phyloP scores from a whole-genome alignment of 1,140 invertebrate species.

The Archivesica marissinica region DNA sequence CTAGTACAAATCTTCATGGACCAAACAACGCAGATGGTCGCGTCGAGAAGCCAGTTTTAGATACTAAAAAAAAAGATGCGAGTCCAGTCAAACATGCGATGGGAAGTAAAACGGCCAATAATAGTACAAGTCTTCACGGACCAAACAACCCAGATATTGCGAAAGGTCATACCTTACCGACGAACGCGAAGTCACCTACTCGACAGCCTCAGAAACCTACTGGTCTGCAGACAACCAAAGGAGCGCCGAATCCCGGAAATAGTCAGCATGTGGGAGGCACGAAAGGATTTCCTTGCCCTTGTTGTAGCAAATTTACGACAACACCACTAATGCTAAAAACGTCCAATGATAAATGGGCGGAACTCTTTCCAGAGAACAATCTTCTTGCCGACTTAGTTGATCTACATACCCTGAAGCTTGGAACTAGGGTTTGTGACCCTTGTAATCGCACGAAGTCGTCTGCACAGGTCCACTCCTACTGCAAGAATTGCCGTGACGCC shows the following conservation, averaged over 20 bases:
- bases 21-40: no score
- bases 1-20: no score
- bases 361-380: conserved; percentile 51
- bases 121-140: background rate
- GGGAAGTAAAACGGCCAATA: background rate
- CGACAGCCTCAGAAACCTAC: background rate
- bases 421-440: conserved; percentile 42
- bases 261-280: background rate
- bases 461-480: conserved; percentile 41
- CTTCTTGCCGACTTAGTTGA: conserved; percentile 44
- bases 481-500: conserved; percentile 54
- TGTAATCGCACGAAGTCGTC: conserved; percentile 47
- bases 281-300: conserved; percentile 57
- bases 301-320: conserved; percentile 54
- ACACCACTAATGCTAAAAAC: conserved; percentile 49
- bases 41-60: conserved; percentile 2
- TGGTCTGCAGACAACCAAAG: background rate
- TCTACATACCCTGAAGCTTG: conserved; percentile 48
- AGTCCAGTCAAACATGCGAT: background rate
- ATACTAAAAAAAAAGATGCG: background rate
- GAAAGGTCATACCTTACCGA: background rate
- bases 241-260: background rate
- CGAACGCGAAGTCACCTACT: background rate
- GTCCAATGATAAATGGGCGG: conserved; percentile 40
- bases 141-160: background rate